These are phyloP conservation scores for Lagopus leucura DNA, from an alignment of 2,113 vertebrate genomes.

Conservation along the genomic window DNA sequence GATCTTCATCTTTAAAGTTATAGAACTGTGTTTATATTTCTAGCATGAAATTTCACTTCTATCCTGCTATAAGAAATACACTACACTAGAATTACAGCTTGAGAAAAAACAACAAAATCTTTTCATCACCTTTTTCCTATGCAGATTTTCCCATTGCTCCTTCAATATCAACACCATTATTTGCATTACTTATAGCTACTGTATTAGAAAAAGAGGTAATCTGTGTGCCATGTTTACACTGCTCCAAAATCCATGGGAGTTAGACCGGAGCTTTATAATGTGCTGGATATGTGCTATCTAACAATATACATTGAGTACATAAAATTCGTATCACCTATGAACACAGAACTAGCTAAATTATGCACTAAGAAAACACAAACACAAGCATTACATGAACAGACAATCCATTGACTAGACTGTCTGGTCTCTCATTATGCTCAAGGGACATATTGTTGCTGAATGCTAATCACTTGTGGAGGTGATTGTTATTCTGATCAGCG, in stretches of 20 bases:
- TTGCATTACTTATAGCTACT: not conserved
- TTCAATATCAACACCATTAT: not conserved
- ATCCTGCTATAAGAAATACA: not conserved
- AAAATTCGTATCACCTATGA: not conserved
- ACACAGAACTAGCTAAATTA: not conserved
- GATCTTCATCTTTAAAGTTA: not conserved
- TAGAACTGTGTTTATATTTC: not conserved
- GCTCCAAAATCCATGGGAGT: not conserved
- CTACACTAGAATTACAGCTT: not conserved
- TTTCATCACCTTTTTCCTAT: not conserved
- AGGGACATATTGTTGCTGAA: not conserved
- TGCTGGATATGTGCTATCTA: not conserved
- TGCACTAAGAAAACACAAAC: not conserved
- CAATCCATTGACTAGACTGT: not conserved
- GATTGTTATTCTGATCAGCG: conserved; percentile 30
- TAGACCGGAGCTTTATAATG: not conserved
- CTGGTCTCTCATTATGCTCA: not conserved
- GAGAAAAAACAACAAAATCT: not conserved
- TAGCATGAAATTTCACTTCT: conserved; percentile 28
- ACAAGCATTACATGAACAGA: not conserved
- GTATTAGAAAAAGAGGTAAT: not conserved
- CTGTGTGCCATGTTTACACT: not conserved
- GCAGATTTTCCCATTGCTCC: not conserved
- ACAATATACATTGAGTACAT: not conserved
- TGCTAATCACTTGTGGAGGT: not conserved